Percentiles rank a stretch among this genome's conserved stretches.
These are phyloP conservation scores for Pelecanoides urinatrix DNA, from an alignment of 2,113 vertebrate species.

Conservation along the genomic window DNA sequence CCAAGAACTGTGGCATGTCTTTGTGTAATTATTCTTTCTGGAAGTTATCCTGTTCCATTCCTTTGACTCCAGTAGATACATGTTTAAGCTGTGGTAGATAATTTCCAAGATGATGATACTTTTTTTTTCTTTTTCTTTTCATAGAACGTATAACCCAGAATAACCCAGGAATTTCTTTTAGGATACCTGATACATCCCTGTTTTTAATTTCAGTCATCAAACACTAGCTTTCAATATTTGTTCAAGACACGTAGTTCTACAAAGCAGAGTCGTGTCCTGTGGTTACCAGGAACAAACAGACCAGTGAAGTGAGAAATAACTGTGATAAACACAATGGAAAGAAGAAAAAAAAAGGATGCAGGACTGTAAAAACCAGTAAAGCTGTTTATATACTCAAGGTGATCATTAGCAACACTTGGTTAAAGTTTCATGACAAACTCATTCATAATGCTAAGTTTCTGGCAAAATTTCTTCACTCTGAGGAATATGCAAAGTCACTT, in stretches of 20 bases:
- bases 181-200: background rate
- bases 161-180: background rate
- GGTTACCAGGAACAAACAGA: background rate
- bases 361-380: background rate
- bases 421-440: background rate
- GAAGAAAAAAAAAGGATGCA: background rate
- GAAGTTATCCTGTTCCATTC: background rate
- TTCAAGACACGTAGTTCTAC: background rate
- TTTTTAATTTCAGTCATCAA: background rate
- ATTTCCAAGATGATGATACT: background rate
- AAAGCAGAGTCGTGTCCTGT: background rate
- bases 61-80: background rate
- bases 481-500: background rate
- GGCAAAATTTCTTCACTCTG: background rate
- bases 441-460: constrained; percentile 10
- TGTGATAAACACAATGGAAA: background rate
- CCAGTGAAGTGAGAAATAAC: background rate
- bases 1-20: background rate
- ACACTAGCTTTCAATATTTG: background rate
- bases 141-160: background rate
- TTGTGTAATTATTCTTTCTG: background rate
- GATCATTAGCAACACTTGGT: background rate
- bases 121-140: background rate
- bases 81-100: background rate
- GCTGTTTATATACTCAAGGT: background rate